Conservation (phyloP, 2,797 vertebrate species). For the Mormyrus proboscirostris region DNA sequence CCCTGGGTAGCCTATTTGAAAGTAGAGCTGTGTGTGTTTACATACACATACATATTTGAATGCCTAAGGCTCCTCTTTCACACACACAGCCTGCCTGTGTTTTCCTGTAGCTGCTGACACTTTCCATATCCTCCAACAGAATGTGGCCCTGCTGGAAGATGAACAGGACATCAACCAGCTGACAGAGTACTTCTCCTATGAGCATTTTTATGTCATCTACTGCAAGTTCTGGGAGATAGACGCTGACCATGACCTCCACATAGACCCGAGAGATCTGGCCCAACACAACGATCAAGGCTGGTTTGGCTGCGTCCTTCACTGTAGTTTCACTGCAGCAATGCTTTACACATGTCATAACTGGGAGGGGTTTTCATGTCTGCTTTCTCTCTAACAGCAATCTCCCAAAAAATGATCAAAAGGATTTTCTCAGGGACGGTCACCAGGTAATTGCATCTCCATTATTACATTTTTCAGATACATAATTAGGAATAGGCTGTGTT, state of each 20-base stretch:
- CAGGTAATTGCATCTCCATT: constrained; percentile 53
- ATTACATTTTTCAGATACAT: not conserved
- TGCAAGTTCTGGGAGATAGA: constrained; percentile 99
- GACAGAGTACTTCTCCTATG: constrained; percentile 92
- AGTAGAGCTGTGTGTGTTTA: not conserved
- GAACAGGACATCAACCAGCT: constrained; percentile 92
- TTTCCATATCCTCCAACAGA: constrained; percentile 53
- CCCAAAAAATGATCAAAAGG: constrained; percentile 81
- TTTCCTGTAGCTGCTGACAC: not conserved
- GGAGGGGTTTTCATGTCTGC: not conserved
- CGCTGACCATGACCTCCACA: constrained; percentile 88
- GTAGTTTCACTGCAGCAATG: not conserved
- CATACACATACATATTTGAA: not conserved
- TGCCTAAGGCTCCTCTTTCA: not conserved
- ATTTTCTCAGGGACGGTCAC: constrained; percentile 95
- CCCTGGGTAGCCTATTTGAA: not conserved
- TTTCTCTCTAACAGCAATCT: constrained; percentile 69
- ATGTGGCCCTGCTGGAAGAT: constrained; percentile 81
- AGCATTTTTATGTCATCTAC: constrained; percentile 97
- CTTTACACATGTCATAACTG: not conserved
- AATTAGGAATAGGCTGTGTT: not conserved
- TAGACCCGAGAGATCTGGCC: constrained; percentile 81
- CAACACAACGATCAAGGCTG: constrained; percentile 87
- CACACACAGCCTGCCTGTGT: not conserved
- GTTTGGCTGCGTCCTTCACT: not conserved